Percentiles rank a stretch among this genome's conserved stretches.
These are phyloP conservation scores for Lasioglossum marginatum DNA, from an alignment of 2,888 invertebrate species.

Conservation along the genomic window DNA sequence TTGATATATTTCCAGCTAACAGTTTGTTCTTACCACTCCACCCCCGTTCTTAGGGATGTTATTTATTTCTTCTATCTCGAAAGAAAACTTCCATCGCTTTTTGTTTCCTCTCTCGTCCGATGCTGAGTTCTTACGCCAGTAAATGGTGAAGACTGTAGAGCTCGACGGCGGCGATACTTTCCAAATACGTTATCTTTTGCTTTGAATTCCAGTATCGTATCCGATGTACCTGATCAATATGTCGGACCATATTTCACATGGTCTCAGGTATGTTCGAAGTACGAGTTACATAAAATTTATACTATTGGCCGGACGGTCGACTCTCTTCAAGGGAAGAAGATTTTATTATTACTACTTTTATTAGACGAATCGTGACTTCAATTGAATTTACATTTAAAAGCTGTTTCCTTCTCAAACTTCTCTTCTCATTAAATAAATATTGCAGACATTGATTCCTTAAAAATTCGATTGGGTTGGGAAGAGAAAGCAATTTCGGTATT, in stretches of 20 bases:
- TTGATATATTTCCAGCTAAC: slow-evolving; percentile 68
- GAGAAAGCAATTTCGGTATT: too few species aligned
- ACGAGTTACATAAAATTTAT: neutral
- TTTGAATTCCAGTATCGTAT: neutral
- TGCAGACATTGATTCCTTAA: too few species aligned
- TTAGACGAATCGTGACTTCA: too few species aligned
- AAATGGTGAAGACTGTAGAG: slow-evolving; percentile 14
- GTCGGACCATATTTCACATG: neutral
- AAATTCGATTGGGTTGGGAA: too few species aligned
- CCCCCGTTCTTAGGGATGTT: slow-evolving; percentile 41
- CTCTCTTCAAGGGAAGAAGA: too few species aligned
- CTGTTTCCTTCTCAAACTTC: too few species aligned
- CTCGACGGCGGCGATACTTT: slow-evolving; percentile 15
- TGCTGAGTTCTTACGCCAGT: slow-evolving; percentile 11
- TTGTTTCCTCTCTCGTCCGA: slow-evolving; percentile 32
- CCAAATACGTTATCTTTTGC: slow-evolving; percentile 15
- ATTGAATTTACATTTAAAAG: too few species aligned
- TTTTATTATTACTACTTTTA: too few species aligned
- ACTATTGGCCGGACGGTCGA: too few species aligned
- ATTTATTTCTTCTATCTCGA: slow-evolving; percentile 59
- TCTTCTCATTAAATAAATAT: too few species aligned
- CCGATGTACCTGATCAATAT: neutral
- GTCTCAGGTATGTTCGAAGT: neutral
- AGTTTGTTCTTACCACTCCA: slow-evolving; percentile 46
- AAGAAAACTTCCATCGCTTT: slow-evolving; percentile 50